phyloP scores from a whole-genome alignment of 1,140 invertebrate genomes.

The Arion vulgaris region DNA sequence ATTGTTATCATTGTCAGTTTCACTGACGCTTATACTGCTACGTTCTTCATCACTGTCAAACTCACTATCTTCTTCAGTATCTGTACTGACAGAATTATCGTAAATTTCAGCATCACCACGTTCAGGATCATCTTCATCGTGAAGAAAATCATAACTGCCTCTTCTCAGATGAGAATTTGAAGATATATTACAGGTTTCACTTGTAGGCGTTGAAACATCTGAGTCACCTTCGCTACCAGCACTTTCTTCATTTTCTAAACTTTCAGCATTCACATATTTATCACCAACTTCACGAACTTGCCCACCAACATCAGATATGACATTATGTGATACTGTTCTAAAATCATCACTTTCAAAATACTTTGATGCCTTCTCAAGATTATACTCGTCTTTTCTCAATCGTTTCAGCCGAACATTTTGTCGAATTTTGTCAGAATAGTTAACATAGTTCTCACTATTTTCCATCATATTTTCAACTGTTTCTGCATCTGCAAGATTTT shows the following conservation, averaged over 20 bases:
- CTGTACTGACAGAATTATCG: background rate
- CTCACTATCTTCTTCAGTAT: conserved; percentile 1
- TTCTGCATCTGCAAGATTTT: too few species aligned
- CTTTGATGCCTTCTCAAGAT: background rate
- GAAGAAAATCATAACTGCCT: background rate
- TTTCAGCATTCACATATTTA: background rate
- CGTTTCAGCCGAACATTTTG: background rate
- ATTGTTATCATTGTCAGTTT: background rate
- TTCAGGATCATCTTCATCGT: background rate
- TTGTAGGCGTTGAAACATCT: background rate
- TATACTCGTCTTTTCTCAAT: background rate
- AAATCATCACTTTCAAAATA: background rate
- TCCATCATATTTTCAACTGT: too few species aligned
- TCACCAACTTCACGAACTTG: background rate
- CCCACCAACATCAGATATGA: background rate
- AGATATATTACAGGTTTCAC: background rate
- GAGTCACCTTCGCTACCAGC: background rate
- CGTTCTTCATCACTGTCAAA: conserved; percentile 5
- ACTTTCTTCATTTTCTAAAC: background rate
- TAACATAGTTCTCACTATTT: too few species aligned
- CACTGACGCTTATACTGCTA: conserved; percentile 5
- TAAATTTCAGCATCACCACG: background rate
- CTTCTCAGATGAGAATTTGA: background rate
- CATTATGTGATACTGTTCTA: background rate
- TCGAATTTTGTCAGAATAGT: background rate